Evolutionary conservation across 2,888 invertebrate species (phyloP).

Genomic region (Caenorhabditis virilis): DNA sequence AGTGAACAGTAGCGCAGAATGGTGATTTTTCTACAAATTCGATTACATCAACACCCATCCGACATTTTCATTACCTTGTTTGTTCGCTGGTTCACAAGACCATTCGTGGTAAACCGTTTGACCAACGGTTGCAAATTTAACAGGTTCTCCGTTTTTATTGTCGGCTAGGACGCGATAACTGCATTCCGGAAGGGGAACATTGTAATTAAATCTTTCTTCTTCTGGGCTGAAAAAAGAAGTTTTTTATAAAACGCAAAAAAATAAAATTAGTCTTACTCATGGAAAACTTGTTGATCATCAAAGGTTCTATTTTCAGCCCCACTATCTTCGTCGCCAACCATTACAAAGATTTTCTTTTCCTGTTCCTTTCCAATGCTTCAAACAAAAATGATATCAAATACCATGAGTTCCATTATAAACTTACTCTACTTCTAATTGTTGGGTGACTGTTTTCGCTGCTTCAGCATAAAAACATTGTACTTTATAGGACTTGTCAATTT

Average conservation of each 20-base stretch:
- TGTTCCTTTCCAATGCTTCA: slow-evolving; percentile 43
- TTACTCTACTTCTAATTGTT: slow-evolving; percentile 52
- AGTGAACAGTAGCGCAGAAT: slow-evolving; percentile 64
- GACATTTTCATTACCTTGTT: slow-evolving; percentile 23
- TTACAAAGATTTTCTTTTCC: slow-evolving; percentile 37
- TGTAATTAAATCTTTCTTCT: slow-evolving; percentile 41
- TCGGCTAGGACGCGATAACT: slow-evolving; percentile 50
- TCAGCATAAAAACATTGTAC: slow-evolving; percentile 63
- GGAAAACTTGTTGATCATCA: slow-evolving; percentile 1
- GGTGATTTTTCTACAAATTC: slow-evolving; percentile 49
- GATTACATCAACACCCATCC: no score
- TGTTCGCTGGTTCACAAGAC: slow-evolving; percentile 47
- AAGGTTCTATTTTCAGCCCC: neutral
- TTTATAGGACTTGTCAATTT: slow-evolving; percentile 59
- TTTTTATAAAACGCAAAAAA: neutral
- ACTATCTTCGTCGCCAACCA: slow-evolving; percentile 32
- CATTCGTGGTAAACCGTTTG: slow-evolving; percentile 61
- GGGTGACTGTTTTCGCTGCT: slow-evolving; percentile 52
- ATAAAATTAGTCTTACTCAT: slow-evolving; percentile 13
- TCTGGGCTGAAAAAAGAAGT: slow-evolving; percentile 10
- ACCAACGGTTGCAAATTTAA: slow-evolving; percentile 61
- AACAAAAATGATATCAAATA: neutral
- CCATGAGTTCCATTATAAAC: neutral
- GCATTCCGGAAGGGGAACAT: slow-evolving; percentile 56
- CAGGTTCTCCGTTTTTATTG: slow-evolving; percentile 45